These are phyloP conservation scores for Sinocyclocheilus anshuiensis DNA, from an alignment of 2,113 vertebrate species.

Conservation along the genomic window DNA sequence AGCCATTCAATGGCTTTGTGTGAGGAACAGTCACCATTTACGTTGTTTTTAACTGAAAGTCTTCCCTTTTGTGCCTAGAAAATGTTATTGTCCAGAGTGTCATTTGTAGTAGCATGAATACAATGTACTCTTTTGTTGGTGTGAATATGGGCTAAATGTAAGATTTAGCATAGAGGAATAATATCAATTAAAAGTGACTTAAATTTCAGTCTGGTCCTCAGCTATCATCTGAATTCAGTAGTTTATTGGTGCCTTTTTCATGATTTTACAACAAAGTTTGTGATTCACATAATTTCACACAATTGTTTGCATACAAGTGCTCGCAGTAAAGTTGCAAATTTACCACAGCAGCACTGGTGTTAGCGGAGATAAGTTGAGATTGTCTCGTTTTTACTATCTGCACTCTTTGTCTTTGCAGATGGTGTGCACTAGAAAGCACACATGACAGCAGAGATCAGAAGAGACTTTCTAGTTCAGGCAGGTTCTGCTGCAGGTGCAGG, in stretches of 20 bases:
- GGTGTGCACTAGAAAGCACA: slow-evolving; percentile 26
- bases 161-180: no score
- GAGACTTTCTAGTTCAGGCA: slow-evolving; percentile 23
- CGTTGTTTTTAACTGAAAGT: no score
- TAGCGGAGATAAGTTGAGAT: background rate
- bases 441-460: slow-evolving; percentile 28
- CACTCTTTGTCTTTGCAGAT: background rate
- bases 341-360: background rate
- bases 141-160: no score
- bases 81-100: no score
- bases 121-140: no score
- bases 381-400: background rate
- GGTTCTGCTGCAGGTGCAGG: slow-evolving; percentile 32
- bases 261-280: background rate
- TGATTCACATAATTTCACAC: background rate
- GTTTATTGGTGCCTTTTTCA: background rate
- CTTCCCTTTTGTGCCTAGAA: no score
- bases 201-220: background rate
- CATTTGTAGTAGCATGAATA: no score
- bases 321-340: background rate
- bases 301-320: background rate
- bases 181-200: no score
- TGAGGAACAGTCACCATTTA: no score
- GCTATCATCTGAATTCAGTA: background rate
- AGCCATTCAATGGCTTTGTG: no score